Evolutionary conservation across 2,888 invertebrate genomes (phyloP).

Genomic region (Andrena trimmerana): DNA sequence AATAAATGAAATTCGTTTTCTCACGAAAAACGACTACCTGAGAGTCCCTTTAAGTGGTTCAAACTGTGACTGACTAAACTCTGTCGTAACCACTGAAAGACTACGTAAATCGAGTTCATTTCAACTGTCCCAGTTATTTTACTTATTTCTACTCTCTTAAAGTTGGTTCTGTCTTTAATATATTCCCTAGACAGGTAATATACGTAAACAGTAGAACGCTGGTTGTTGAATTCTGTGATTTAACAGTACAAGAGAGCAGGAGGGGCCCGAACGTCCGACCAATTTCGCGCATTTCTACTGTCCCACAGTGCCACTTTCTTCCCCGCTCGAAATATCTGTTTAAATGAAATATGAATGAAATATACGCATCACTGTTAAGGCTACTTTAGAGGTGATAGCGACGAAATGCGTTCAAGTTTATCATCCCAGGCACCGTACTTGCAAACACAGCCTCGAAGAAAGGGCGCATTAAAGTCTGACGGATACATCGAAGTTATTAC

Average conservation of each 20-base stretch:
- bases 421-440: background rate
- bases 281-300: background rate
- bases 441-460: background rate
- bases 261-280: background rate
- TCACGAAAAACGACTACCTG: no score
- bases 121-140: background rate
- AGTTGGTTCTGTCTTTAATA: no score
- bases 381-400: background rate
- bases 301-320: background rate
- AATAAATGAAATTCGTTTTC: no score
- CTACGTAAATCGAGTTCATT: no score
- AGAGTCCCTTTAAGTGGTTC: no score
- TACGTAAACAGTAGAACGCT: background rate
- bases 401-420: background rate
- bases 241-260: no score
- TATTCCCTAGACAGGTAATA: no score
- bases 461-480: slow-evolving; percentile 34
- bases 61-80: background rate
- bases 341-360: background rate
- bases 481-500: slow-evolving; percentile 53
- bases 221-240: background rate
- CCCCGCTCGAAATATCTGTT: background rate
- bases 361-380: background rate
- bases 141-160: background rate
- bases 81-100: background rate